Percentiles rank a stretch among this genome's conserved stretches.
phyloP scores from a whole-genome alignment of 2,888 invertebrate genomes.

The Prosopocoilus inquinatus region DNA sequence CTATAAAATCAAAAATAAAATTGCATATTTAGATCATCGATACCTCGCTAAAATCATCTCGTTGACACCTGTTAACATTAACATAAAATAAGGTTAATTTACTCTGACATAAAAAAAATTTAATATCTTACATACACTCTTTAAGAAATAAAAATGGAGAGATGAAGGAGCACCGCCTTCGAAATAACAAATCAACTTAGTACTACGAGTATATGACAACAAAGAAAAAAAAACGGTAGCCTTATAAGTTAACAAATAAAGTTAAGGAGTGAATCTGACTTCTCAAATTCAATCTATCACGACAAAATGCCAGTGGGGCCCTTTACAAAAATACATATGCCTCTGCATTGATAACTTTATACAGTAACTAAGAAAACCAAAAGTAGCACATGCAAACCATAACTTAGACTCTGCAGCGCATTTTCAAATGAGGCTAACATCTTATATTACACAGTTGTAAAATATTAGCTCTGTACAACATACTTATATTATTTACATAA shows the following conservation, averaged over 20 bases:
- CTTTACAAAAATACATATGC: constrained; percentile 52
- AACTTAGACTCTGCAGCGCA: constrained; percentile 21
- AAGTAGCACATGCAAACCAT: constrained; percentile 21
- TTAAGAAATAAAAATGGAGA: not conserved
- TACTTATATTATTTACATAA: constrained; percentile 33
- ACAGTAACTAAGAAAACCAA: constrained; percentile 29
- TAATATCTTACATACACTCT: not conserved
- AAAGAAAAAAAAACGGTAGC: constrained; percentile 12
- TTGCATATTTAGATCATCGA: constrained; percentile 4
- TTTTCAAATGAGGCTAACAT: constrained; percentile 28
- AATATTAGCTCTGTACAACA: constrained; percentile 35
- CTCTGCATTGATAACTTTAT: constrained; percentile 34
- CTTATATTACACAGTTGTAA: constrained; percentile 36
- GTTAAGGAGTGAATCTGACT: constrained; percentile 41
- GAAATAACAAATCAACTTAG: constrained; percentile 15
- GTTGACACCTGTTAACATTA: not conserved
- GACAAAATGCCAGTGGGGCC: constrained; percentile 43
- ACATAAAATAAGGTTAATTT: constrained; percentile 5
- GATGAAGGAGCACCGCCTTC: constrained; percentile 11
- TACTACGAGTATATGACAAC: constrained; percentile 13
- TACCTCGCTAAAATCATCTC: not conserved
- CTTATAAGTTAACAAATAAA: constrained; percentile 26
- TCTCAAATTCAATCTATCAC: constrained; percentile 50
- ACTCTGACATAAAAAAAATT: not conserved
- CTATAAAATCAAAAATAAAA: constrained; percentile 4